These are phyloP conservation scores for Caenorhabditis auriculariae DNA, from an alignment of 2,888 invertebrate species.

Conservation along the genomic window DNA sequence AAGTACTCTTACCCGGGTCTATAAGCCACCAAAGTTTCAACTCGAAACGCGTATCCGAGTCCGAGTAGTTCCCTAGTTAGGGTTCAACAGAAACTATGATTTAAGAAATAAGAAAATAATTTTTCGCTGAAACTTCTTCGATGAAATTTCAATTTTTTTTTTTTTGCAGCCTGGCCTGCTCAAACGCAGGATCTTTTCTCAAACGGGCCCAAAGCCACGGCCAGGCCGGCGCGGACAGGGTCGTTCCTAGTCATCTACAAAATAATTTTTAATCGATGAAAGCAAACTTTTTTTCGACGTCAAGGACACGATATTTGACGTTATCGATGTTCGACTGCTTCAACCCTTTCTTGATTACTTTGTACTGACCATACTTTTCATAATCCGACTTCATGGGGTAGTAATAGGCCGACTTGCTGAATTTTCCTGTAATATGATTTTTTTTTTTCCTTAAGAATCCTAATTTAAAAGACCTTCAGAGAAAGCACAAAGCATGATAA, in stretches of 20 bases:
- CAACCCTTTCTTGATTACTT: background rate
- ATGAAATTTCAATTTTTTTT: too few relatives aligned
- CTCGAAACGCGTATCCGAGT: too few relatives aligned
- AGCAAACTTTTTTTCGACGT: conserved; percentile 4
- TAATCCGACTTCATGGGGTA: conserved; percentile 3
- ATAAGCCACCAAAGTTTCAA: too few relatives aligned
- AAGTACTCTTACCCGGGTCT: too few relatives aligned
- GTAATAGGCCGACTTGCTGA: conserved; percentile 11
- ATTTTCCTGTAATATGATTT: too few relatives aligned
- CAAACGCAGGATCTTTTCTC: background rate
- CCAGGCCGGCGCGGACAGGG: background rate
- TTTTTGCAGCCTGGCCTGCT: background rate
- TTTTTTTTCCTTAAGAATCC: too few relatives aligned
- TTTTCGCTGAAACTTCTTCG: too few relatives aligned
- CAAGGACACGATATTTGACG: conserved; percentile 8
- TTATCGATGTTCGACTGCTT: background rate
- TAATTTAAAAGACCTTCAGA: conserved; percentile 10
- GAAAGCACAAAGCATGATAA: conserved; percentile 76
- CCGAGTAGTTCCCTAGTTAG: too few relatives aligned
- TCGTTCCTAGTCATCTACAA: background rate
- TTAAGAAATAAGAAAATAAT: too few relatives aligned
- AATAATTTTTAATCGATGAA: background rate
- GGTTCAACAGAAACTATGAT: too few relatives aligned
- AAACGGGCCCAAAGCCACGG: background rate
- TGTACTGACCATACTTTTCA: conserved; percentile 2